phyloP scores from a whole-genome alignment of 2,888 invertebrate genomes.

The Pediacus dermestoides region DNA sequence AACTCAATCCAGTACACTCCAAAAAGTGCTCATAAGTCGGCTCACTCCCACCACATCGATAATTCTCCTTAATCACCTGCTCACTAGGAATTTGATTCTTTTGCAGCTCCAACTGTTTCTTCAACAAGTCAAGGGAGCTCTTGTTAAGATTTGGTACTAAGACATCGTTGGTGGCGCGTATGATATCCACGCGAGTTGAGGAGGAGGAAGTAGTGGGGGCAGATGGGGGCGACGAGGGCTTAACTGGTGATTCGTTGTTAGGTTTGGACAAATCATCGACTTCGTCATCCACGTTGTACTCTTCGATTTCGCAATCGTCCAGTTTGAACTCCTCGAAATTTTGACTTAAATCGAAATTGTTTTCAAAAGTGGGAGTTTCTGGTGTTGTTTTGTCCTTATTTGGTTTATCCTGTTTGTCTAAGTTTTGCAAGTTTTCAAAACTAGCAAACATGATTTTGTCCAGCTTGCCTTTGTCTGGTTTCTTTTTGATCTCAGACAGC shows the following conservation, averaged over 20 bases:
- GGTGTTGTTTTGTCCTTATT: conserved; percentile 20
- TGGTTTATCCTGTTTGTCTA: conserved; percentile 36
- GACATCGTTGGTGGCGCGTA: conserved; percentile 37
- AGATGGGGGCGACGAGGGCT: conserved; percentile 8
- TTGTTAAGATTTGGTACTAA: conserved; percentile 35
- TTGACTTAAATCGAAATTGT: conserved; percentile 67
- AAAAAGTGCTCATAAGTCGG: conserved; percentile 70
- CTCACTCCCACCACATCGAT: conserved; percentile 38
- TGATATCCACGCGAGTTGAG: conserved; percentile 37
- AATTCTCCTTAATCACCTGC: conserved; percentile 39
- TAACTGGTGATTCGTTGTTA: conserved; percentile 21
- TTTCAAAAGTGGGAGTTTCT: conserved; percentile 43
- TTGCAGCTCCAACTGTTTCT: conserved; percentile 45
- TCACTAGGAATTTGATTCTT: conserved; percentile 37
- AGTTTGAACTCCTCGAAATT: conserved; percentile 78
- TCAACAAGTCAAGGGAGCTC: conserved; percentile 41
- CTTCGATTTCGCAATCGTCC: conserved; percentile 65
- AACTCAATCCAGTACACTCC: conserved; percentile 75
- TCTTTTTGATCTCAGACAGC: conserved; percentile 56
- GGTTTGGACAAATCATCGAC: no score
- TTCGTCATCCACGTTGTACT: conserved; percentile 39
- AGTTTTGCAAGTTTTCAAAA: conserved; percentile 47
- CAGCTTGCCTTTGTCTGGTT: conserved; percentile 32
- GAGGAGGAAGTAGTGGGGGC: conserved; percentile 12
- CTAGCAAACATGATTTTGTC: conserved; percentile 44